Evolutionary conservation across 2,888 invertebrate genomes (phyloP).

Genomic region (Plagodis dolabraria): DNA sequence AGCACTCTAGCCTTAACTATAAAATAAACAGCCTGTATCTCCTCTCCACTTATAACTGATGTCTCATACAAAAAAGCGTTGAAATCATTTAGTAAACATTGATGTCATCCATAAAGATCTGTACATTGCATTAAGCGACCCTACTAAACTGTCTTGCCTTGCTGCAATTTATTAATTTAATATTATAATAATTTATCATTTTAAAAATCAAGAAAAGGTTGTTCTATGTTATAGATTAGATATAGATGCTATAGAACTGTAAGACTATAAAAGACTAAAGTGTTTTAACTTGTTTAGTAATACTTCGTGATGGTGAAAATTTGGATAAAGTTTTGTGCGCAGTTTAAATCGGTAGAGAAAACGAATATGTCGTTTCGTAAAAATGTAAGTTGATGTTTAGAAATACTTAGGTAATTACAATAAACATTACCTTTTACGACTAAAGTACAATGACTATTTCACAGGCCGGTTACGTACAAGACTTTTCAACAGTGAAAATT

Average conservation of each 20-base stretch:
- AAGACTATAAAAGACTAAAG: too few relatives aligned
- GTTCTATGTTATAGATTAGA: too few relatives aligned
- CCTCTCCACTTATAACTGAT: not conserved
- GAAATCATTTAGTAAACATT: constrained; percentile 37
- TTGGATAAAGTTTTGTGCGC: constrained; percentile 11
- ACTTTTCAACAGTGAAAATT: too few relatives aligned
- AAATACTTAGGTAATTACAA: too few relatives aligned
- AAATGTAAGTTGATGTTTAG: not conserved
- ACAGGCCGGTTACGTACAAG: too few relatives aligned
- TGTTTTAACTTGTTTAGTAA: too few relatives aligned
- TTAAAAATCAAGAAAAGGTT: too few relatives aligned
- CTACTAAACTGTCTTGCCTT: constrained; percentile 3
- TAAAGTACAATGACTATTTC: too few relatives aligned
- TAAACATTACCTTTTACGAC: too few relatives aligned
- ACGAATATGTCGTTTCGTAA: not conserved
- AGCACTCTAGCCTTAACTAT: too few relatives aligned
- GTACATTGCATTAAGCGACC: constrained; percentile 20
- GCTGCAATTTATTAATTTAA: constrained; percentile 9
- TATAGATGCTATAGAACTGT: too few relatives aligned
- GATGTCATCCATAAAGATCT: constrained; percentile 32
- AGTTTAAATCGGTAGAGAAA: constrained; percentile 9
- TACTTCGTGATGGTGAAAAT: constrained; percentile 12
- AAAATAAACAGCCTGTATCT: too few relatives aligned
- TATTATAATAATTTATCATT: not conserved
- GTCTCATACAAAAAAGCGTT: constrained; percentile 21